These are phyloP conservation scores for Neodon shergylaensis DNA, from an alignment of 2,113 vertebrate species.

Conservation along the genomic window DNA sequence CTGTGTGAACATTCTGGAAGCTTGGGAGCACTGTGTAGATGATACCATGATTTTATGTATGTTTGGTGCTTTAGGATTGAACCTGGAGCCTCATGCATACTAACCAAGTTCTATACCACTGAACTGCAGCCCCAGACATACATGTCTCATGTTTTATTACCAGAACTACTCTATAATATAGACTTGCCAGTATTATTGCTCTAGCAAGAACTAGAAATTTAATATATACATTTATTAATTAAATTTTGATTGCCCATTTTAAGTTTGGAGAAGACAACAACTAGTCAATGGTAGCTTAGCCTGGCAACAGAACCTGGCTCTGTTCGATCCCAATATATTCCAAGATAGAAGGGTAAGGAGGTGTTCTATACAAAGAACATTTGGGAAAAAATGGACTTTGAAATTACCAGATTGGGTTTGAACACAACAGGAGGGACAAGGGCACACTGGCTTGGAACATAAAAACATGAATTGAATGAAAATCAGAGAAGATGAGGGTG, in stretches of 20 bases:
- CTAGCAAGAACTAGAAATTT: background rate
- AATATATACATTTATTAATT: background rate
- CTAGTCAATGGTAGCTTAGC: no score
- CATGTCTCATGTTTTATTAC: background rate
- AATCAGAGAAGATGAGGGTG: background rate
- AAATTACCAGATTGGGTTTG: background rate
- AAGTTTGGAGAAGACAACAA: background rate
- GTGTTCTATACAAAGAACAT: background rate
- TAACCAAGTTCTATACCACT: no score
- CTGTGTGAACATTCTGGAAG: background rate
- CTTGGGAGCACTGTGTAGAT: background rate
- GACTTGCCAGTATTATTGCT: background rate
- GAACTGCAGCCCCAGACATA: no score
- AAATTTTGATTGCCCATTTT: background rate
- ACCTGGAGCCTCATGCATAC: background rate
- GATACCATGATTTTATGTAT: background rate
- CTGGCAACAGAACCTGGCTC: background rate
- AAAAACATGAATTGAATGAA: background rate
- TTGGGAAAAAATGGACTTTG: background rate
- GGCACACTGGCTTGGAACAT: background rate
- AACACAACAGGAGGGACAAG: background rate
- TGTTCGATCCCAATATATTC: background rate
- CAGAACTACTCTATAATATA: background rate
- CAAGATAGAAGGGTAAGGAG: background rate
- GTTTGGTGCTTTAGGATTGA: background rate